Evolutionary conservation across 2,888 invertebrate species (phyloP), one percentile per base, ranked within the genome.

Genomic region (Labia minor): DNA sequence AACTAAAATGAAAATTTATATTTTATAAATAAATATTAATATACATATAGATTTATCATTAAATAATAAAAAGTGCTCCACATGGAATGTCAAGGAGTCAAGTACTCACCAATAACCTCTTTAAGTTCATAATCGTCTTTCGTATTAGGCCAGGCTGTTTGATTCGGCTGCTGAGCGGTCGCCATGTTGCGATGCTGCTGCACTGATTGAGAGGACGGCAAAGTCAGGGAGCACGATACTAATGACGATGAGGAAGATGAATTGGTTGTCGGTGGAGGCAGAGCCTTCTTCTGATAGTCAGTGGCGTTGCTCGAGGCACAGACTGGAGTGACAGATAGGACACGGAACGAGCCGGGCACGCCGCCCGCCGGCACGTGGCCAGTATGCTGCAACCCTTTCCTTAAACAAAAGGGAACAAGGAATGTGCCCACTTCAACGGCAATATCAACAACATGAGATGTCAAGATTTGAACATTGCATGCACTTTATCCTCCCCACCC

Each of bases 121-220:
- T 89, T 86, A 74, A 96, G 80, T 80, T 94, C 93, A 80, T 96
- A 96, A 78, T 92, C 92, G 76, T 92, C 91, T 79, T 90, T 89
- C 75, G 85, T 87, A 81, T 93, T 95, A 71, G 95, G 88, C 95
- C 95, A 95, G 77, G 78, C 78, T 73, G 49, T 16, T 14, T 49
- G 49, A 16, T 11, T 49, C 16, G 49, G 49, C 49, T 49, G 49
- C 49, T 49, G 49, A 16, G 49, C 49, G 49, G 49, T 79, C 78
- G 82, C 82, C 83, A 84, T 83, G 80, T 84, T 85, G 78, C 49
- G 49, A n/a, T 49, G 14, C 16, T 3, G 14, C 49, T 11, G 16
- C 49, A 16, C 62, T 65, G 67, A 66, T 63, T 65, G n/a, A 19
- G 66, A n/a, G 3, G 49, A n/a, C 49, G 49, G 16, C 49, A 16